Base-by-base conservation (phyloP, 2,113 vertebrate genomes). In the Pundamilia nyererei region DNA sequence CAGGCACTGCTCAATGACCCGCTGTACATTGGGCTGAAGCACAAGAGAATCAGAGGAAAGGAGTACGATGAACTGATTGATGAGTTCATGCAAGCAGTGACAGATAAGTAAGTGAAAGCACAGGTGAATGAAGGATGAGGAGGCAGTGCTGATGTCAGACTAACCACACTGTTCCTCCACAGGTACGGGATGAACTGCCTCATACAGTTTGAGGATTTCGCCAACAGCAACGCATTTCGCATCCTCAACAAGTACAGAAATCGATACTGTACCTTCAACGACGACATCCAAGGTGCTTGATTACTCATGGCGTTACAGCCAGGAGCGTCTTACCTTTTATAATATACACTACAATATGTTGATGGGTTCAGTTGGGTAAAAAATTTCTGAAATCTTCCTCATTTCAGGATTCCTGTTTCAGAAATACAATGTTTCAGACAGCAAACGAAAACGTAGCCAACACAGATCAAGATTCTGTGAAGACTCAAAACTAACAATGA, bases 181-280 rank as follows among this genome's bases (percentile, higher is more conserved):
- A 99, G 98, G 93, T 99, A 98, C 0, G 98, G 98, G 85, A 98
- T 98, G 97, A 98, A 97, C 90, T 99, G 98, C 81, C 96, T 99
- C 40, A 98, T 99, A 91, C 99, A 99, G 93, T 99, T 99, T 96
- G 99, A 99, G 95, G 99, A 99, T 83, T 99, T 99, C 85, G 98
- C 98, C 89, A 99, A 99, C 80, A 97, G 95, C 93, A 99, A 99
- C 0, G 98, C 98, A 12, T 99, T 99, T 86, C 98, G 98, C 51
- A 97, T 99, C 80, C 99, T 99, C 91, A 96, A 97, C 94, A 99
- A 99, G 89, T 99, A 99, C 94, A 98, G 98, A 79, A 96, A 97
- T 93, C 97, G 94, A 81, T 99, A 97, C 89, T 99, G 98, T 79
- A 98, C 97, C 29, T 99, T 99, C 95, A 99, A 99, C 9, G 98